A percentile compares a stretch with the other conserved stretches of the same genome.
phyloP scores from a whole-genome alignment of 2,113 vertebrate genomes.

The Cochlearius cochlearius region DNA sequence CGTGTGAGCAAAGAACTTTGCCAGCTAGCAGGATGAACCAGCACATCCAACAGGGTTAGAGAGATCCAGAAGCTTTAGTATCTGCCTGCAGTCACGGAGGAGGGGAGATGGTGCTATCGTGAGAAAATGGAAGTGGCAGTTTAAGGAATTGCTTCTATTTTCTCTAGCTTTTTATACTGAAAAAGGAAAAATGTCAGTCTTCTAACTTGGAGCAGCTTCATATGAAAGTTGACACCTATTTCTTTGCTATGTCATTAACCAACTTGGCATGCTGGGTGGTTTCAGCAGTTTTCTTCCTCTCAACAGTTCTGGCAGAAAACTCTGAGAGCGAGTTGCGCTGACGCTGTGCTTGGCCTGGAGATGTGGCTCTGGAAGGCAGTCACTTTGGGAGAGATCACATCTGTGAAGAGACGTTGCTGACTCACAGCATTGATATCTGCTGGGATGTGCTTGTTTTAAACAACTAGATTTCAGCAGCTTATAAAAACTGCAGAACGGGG shows the following conservation, averaged over 20 bases:
- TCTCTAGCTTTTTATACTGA: not conserved
- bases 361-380: not conserved
- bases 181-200: not conserved
- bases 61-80: not conserved
- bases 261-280: not conserved
- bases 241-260: not conserved
- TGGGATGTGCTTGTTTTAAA: not conserved
- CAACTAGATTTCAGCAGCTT: not conserved
- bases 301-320: not conserved
- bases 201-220: not conserved
- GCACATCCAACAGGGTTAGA: not conserved
- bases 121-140: not conserved
- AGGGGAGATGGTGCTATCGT: not conserved
- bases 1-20: not conserved
- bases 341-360: not conserved
- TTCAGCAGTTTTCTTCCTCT: not conserved
- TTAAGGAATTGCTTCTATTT: not conserved
- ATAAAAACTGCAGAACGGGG: not conserved
- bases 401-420: not conserved
- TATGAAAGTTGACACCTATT: not conserved
- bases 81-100: not conserved
- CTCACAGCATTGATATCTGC: not conserved
- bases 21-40: not conserved
- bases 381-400: not conserved
- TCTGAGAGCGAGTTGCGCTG: not conserved